Evolutionary conservation across 2,797 vertebrate genomes (phyloP).

Genomic region (Glossophaga mutica): DNA sequence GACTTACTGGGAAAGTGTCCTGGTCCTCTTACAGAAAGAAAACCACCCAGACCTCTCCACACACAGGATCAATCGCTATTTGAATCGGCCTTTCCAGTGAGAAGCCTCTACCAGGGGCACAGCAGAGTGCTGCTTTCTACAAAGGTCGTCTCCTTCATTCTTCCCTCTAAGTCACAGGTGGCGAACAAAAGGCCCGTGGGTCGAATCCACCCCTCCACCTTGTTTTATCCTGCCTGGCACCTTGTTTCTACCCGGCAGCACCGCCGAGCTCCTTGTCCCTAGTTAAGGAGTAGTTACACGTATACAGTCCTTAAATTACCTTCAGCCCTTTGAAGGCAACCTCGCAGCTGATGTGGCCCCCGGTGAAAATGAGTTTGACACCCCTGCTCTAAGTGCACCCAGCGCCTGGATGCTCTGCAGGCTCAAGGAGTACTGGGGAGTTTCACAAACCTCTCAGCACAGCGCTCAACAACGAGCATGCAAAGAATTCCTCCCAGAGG

Average conservation of each 20-base stretch:
- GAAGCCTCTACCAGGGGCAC: background rate
- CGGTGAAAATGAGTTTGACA: no score
- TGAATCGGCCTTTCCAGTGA: background rate
- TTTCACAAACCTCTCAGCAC: background rate
- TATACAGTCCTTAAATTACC: no score
- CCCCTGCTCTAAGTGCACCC: background rate
- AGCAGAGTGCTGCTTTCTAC: background rate
- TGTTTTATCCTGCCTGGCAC: no score
- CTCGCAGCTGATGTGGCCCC: no score
- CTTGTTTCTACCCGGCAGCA: no score
- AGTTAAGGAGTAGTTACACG: no score
- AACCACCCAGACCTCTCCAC: background rate
- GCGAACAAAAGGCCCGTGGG: no score
- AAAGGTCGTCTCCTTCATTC: no score
- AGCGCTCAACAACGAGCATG: background rate
- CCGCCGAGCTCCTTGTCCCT: no score
- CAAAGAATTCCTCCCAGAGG: background rate
- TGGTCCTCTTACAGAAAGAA: background rate
- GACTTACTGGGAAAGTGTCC: background rate
- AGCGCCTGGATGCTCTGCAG: background rate
- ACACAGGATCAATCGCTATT: background rate
- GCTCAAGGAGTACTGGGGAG: background rate
- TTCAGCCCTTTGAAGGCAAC: no score
- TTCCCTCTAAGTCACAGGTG: background rate
- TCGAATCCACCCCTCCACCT: no score